phyloP scores from a whole-genome alignment of 2,888 invertebrate genomes.

The Trissoscelio sp. region DNA sequence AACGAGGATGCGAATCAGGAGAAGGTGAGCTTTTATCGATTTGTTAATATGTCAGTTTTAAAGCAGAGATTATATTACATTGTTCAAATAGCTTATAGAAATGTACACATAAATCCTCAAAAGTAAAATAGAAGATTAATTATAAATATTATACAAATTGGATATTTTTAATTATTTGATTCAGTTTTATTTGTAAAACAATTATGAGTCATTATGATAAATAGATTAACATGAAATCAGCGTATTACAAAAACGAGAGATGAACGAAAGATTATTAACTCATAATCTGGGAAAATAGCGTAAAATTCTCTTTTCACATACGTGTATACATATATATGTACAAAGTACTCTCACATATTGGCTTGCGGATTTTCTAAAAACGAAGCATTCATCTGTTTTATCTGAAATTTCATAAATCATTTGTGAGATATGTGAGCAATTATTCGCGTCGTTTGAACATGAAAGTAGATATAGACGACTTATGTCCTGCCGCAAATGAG shows the following conservation, averaged over 20 bases:
- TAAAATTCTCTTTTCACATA: neutral
- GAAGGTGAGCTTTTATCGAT: constrained; percentile 86
- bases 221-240: no score
- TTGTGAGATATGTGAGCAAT: constrained; percentile 51
- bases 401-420: constrained; percentile 54
- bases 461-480: constrained; percentile 59
- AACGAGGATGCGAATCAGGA: constrained; percentile 91
- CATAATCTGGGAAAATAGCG: neutral
- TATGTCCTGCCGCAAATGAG: constrained; percentile 59
- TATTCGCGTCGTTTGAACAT: constrained; percentile 55
- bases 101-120: no score
- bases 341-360: neutral
- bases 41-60: constrained; percentile 50
- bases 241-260: neutral
- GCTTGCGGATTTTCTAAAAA: constrained; percentile 16
- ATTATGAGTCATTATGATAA: no score
- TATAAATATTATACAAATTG: no score
- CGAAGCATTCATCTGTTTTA: constrained; percentile 36
- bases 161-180: no score
- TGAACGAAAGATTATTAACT: neutral
- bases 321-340: neutral
- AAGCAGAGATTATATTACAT: constrained; percentile 52
- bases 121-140: no score
- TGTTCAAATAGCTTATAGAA: no score
- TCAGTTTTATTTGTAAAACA: no score